phyloP scores from a whole-genome alignment of 2,797 vertebrate species.

The Heterohyrax brucei region DNA sequence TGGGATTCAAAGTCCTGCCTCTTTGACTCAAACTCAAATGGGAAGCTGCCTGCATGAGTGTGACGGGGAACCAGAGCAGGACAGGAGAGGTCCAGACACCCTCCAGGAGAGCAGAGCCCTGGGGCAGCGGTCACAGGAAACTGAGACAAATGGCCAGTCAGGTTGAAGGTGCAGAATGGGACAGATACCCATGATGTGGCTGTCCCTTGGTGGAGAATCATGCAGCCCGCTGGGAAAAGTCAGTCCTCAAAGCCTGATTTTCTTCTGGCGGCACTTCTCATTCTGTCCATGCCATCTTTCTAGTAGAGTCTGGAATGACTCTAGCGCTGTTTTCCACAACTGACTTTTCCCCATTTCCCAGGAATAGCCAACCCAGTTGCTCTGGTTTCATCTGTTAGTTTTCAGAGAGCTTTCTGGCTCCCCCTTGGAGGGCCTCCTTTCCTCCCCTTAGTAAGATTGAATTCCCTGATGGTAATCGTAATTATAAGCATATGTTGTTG shows the following conservation, averaged over 20 bases:
- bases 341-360: slow-evolving; percentile 85
- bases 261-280: slow-evolving; percentile 76
- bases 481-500: slow-evolving; percentile 92
- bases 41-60: not conserved
- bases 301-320: slow-evolving; percentile 79
- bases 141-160: fast-evolving
- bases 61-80: not conserved
- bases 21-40: not conserved
- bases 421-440: slow-evolving; percentile 88
- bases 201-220: not conserved
- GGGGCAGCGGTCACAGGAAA: fast-evolving
- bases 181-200: not conserved
- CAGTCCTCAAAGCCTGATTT: slow-evolving; percentile 67
- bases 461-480: slow-evolving; percentile 91
- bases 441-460: slow-evolving; percentile 89
- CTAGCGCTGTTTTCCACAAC: slow-evolving; percentile 84
- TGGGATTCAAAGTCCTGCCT: not conserved
- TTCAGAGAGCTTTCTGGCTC: slow-evolving; percentile 84
- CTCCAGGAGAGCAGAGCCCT: not conserved
- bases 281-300: slow-evolving; percentile 83
- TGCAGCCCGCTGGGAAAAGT: not conserved
- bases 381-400: slow-evolving; percentile 78
- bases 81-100: not conserved
- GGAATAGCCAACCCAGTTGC: slow-evolving; percentile 85
- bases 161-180: not conserved